These are phyloP conservation scores for Nixonia krombeini DNA, from an alignment of 1,140 invertebrate genomes.

Conservation along the genomic window DNA sequence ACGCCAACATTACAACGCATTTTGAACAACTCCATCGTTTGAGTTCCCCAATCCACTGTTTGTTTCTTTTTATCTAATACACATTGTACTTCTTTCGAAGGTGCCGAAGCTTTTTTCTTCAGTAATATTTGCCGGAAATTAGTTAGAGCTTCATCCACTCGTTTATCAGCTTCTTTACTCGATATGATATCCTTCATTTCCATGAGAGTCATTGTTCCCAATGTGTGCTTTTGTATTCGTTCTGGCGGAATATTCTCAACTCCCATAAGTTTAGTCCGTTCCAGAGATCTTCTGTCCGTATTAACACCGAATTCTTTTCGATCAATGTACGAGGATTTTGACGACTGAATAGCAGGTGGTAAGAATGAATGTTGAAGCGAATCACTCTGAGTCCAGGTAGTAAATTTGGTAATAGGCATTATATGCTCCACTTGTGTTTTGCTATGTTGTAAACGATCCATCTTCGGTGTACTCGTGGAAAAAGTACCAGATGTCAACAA, in stretches of 20 bases:
- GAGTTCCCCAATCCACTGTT: conserved; percentile 59
- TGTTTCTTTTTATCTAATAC: conserved; percentile 27
- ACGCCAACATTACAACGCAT: conserved; percentile 63
- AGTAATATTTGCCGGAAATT: conserved; percentile 44
- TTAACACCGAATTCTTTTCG: conserved; percentile 42
- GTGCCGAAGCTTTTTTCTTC: conserved; percentile 19
- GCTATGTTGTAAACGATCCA: conserved; percentile 21
- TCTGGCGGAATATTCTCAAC: conserved; percentile 47
- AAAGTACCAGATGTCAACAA: conserved; percentile 8
- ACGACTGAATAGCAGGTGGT: background rate
- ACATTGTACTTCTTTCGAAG: conserved; percentile 27
- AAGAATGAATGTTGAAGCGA: background rate
- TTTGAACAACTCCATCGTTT: conserved; percentile 59
- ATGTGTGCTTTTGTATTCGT: conserved; percentile 34
- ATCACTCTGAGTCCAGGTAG: conserved; percentile 19
- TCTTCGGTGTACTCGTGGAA: conserved; percentile 16
- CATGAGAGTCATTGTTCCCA: conserved; percentile 46
- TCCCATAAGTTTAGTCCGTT: conserved; percentile 27
- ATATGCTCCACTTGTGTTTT: conserved; percentile 21
- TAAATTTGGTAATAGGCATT: conserved; percentile 8
- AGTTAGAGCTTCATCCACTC: conserved; percentile 52
- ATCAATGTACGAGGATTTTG: background rate
- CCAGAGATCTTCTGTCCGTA: conserved; percentile 31
- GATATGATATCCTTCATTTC: conserved; percentile 55
- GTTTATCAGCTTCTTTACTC: conserved; percentile 40